These are phyloP conservation scores for Daktulosphaira vitifoliae DNA, from an alignment of 1,140 invertebrate species.

Conservation along the genomic window DNA sequence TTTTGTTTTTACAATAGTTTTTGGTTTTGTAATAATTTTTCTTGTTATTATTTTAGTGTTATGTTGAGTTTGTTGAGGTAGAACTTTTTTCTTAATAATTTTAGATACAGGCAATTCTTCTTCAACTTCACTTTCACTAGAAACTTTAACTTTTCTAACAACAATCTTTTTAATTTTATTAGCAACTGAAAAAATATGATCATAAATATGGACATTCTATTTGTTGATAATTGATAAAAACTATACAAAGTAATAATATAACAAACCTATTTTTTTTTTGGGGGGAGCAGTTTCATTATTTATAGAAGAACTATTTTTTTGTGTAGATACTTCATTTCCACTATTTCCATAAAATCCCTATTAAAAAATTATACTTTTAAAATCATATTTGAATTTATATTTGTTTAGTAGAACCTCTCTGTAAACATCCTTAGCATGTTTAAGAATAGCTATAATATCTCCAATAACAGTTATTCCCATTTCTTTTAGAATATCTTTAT, in stretches of 20 bases:
- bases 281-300: background rate
- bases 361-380: background rate
- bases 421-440: constrained; percentile 66
- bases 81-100: background rate
- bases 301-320: background rate
- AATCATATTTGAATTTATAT: background rate
- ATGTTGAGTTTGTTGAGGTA: background rate
- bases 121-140: constrained; percentile 25
- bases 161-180: constrained; percentile 23
- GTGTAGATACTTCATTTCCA: background rate
- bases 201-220: too few species aligned
- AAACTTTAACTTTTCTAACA: constrained; percentile 11
- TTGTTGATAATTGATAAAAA: too few species aligned
- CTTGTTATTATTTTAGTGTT: background rate
- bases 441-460: constrained; percentile 74
- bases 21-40: constrained; percentile 11
- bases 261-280: constrained; percentile 19
- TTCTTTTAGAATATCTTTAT: constrained; percentile 70
- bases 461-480: constrained; percentile 76
- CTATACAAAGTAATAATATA: too few species aligned
- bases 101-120: background rate
- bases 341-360: constrained; percentile 16
- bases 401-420: constrained; percentile 45
- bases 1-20: constrained; percentile 4
- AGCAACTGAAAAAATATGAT: background rate